Base-by-base conservation (phyloP, 2,113 vertebrate genomes). In the Trachemys scripta region DNA sequence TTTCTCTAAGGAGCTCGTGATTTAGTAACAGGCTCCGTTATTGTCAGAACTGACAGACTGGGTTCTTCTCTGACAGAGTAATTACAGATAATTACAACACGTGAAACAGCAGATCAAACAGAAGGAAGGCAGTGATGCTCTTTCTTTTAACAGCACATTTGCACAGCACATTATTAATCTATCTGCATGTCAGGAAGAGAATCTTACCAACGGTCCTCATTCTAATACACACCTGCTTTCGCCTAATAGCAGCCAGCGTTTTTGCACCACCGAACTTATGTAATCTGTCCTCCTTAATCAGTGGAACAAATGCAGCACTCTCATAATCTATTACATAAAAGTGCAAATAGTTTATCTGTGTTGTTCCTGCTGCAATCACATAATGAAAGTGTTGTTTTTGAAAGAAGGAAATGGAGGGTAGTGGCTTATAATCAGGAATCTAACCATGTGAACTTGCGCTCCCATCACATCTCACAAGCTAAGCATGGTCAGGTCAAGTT, bases 91-190 rank as follows among this genome's bases (percentile, higher is more conserved):
- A 95, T 92, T 94, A 80, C 42, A 93, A 38, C 81, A 87, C 89
- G 82, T 90, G 87, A 95, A 97, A 87, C 78, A 89, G 80, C n/a
- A 90, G 75, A 96, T 94, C 84, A 92, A 94, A 88, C 91, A 20
- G 42, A 10, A 20, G 8, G 9, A 11, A 20, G n/a, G 35, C 57
- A 47, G 53, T 69, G 84, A 53, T 5, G 80, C 47, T 20, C 10
- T 19, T 10, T 80, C 56, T 84, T 90, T 53, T 85, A 13, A 82
- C 20, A 59, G 24, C 59, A 92, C 80, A 51, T 3, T 84, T 51
- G 13, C 93, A 78, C 38, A 78, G 91, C 1, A 0, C 51, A 20
- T 65, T 90, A 49, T 78, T 53, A 45, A 81, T 42, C 35, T 89
- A 56, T 42, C 80, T 82, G 72, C 42, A 90, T 12, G 59, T 82